Conservation (phyloP, 2,113 vertebrate species). For the Ceyx melanurus region DNA sequence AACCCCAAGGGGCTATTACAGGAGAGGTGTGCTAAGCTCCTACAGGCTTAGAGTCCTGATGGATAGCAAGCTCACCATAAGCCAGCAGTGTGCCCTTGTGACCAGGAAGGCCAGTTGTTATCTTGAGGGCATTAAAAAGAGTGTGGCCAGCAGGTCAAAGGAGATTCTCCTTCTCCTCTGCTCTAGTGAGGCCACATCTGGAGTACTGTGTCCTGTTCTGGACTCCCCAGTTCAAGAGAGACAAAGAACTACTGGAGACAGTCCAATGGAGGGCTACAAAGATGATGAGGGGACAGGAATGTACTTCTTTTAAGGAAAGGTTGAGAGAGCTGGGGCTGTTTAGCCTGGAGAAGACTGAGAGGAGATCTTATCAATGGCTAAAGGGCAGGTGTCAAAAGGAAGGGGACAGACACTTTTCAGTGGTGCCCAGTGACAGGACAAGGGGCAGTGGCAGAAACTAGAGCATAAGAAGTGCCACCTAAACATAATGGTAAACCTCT, state of each 20-base stretch:
- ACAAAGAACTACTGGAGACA: neutral
- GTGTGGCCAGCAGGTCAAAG: neutral
- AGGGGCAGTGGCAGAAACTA: neutral
- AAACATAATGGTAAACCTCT: neutral
- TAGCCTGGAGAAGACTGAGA: neutral
- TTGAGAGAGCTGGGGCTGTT: neutral
- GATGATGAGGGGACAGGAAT: neutral
- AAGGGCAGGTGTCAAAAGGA: neutral
- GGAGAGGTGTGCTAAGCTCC: too few species aligned
- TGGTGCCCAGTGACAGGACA: neutral
- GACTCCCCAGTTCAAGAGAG: neutral
- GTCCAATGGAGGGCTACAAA: neutral
- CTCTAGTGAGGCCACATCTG: neutral
- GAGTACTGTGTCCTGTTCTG: neutral
- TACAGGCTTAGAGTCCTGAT: neutral
- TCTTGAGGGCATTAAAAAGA: neutral
- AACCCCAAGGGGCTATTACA: fast-evolving
- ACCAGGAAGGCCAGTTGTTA: too few species aligned
- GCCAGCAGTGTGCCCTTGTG: too few species aligned
- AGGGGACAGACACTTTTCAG: neutral
- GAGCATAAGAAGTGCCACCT: neutral
- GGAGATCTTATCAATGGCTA: neutral
- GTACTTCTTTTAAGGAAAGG: neutral
- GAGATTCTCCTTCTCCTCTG: too few species aligned
- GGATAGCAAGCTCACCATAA: too few species aligned